Evolutionary conservation across 2,113 vertebrate genomes (phyloP).

Genomic region (Corythaixoides concolor): DNA sequence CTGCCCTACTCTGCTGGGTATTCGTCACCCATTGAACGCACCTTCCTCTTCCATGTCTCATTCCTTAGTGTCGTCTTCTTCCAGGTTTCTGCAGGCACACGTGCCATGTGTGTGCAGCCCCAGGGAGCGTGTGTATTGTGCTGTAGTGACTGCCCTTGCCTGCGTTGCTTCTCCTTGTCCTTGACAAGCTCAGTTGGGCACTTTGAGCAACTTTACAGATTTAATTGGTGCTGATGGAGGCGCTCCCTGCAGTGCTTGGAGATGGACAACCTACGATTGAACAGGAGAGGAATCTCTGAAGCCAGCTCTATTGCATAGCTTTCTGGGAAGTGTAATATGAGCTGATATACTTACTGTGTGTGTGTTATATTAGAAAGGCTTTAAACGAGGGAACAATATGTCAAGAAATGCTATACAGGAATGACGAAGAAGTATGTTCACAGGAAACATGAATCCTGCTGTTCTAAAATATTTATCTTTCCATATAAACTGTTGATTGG

Average conservation of each 20-base stretch:
- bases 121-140: rapidly evolving
- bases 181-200: background rate
- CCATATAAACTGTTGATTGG: background rate
- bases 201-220: rapidly evolving
- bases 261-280: background rate
- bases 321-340: background rate
- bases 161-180: background rate
- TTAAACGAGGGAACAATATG: background rate
- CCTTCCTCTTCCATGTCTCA: background rate
- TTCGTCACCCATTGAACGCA: rapidly evolving
- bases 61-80: background rate
- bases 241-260: background rate
- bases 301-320: background rate
- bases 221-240: background rate
- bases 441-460: background rate
- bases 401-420: background rate
- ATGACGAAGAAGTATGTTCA: background rate
- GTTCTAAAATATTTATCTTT: background rate
- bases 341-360: background rate
- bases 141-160: background rate
- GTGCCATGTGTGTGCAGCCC: rapidly evolving
- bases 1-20: background rate
- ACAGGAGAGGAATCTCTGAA: background rate
- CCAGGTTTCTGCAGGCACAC: rapidly evolving
- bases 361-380: background rate